These are phyloP conservation scores for Steatornis caripensis DNA, from an alignment of 2,113 vertebrate species.

Conservation along the genomic window DNA sequence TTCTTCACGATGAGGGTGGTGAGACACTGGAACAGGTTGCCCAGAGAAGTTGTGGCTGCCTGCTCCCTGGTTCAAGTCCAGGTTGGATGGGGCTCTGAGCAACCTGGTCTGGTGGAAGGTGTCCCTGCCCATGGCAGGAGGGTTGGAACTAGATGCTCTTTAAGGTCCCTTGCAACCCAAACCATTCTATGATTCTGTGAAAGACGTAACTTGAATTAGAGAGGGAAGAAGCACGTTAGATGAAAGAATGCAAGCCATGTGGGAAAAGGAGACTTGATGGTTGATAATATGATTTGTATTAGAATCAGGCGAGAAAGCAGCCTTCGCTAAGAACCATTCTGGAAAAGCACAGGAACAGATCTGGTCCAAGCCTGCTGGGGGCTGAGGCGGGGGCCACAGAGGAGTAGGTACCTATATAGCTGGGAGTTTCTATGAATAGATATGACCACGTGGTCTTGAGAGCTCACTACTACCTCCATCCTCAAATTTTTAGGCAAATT, in stretches of 20 bases:
- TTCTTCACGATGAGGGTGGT: no score
- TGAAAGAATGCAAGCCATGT: not conserved
- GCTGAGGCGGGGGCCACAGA: not conserved
- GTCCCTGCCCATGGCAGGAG: no score
- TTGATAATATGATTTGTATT: not conserved
- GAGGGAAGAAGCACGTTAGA: not conserved
- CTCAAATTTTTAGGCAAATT: not conserved
- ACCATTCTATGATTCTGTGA: no score
- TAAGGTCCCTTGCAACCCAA: no score
- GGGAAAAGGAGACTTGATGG: not conserved
- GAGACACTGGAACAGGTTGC: no score
- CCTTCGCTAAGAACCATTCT: not conserved
- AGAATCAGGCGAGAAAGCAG: not conserved
- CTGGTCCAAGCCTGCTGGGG: not conserved
- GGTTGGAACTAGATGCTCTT: no score
- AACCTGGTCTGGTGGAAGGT: no score
- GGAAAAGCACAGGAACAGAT: rapidly evolving
- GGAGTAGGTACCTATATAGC: not conserved
- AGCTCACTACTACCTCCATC: not conserved
- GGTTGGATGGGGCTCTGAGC: no score
- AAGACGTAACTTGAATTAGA: not conserved
- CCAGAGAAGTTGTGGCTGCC: no score
- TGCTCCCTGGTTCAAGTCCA: no score
- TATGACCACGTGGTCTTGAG: not conserved
- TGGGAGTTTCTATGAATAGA: not conserved